Evolutionary conservation across 2,888 invertebrate genomes (phyloP).

Genomic region (Phymatocera aterrima): DNA sequence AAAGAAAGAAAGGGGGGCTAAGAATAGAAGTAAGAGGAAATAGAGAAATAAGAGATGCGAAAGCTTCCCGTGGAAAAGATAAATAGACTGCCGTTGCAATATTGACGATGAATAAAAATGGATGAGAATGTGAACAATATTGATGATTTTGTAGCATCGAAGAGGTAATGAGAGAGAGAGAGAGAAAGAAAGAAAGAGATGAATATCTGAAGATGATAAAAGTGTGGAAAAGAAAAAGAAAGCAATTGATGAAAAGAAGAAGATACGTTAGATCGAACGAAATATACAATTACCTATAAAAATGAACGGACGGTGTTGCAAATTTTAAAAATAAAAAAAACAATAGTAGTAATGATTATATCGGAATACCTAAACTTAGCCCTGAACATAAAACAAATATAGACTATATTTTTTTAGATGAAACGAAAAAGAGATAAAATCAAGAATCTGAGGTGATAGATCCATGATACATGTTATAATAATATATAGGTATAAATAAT

Average conservation of each 20-base stretch:
- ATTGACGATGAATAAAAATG: not conserved
- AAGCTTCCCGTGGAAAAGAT: too few relatives aligned
- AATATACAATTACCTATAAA: too few relatives aligned
- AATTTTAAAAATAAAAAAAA: too few relatives aligned
- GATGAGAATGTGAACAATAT: not conserved
- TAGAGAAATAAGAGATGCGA: not conserved
- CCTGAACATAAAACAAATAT: constrained; percentile 51
- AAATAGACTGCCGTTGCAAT: not conserved
- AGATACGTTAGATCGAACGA: too few relatives aligned
- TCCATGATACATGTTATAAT: too few relatives aligned
- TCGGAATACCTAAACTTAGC: too few relatives aligned
- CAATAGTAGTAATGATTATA: not conserved
- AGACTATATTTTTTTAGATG: constrained; percentile 68
- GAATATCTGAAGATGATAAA: not conserved
- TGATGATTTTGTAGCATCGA: not conserved
- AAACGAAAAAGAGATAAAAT: constrained; percentile 37
- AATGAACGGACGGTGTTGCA: too few relatives aligned
- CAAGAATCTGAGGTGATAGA: constrained; percentile 54
- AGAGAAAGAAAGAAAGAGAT: not conserved
- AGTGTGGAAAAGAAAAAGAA: too few relatives aligned
- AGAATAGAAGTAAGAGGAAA: not conserved
- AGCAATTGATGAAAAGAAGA: too few relatives aligned
- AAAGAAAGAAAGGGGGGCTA: not conserved
- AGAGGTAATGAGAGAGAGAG: not conserved
- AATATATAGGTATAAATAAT: too few relatives aligned